Evolutionary conservation across 1,140 invertebrate genomes (phyloP).

Genomic region (Globodera rostochiensis): DNA sequence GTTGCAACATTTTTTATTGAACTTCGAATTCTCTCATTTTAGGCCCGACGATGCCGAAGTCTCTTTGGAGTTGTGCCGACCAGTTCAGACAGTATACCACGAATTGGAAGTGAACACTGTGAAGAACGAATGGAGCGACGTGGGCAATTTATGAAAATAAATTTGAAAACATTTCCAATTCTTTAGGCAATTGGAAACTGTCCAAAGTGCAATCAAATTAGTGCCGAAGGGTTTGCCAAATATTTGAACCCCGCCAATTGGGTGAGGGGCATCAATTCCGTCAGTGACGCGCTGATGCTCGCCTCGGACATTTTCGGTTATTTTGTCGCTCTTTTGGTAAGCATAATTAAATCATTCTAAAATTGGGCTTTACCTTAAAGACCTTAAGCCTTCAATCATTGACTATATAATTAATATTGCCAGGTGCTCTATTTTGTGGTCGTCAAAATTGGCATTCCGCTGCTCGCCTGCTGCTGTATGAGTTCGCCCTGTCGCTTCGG

Average conservation of each 20-base stretch:
- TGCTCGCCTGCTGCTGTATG: slow-evolving; percentile 43
- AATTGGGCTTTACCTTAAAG: not conserved
- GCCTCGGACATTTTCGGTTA: slow-evolving; percentile 43
- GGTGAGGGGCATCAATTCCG: slow-evolving; percentile 48
- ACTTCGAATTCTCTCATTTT: not conserved
- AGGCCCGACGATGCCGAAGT: slow-evolving; percentile 47
- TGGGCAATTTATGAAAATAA: not conserved
- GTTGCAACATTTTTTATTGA: not conserved
- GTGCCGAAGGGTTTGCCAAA: slow-evolving; percentile 51
- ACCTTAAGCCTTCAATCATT: not conserved
- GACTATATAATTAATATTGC: not conserved
- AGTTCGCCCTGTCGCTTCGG: not conserved
- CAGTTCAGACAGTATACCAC: slow-evolving; percentile 44
- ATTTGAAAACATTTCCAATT: not conserved
- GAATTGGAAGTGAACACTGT: slow-evolving; percentile 47
- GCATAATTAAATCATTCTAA: not conserved
- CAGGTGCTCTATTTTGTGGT: slow-evolving; percentile 44
- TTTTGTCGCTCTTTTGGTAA: slow-evolving; percentile 43
- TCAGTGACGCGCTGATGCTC: slow-evolving; percentile 49
- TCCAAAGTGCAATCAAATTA: slow-evolving; percentile 45
- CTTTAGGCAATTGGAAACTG: slow-evolving; percentile 31
- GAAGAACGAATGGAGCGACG: slow-evolving; percentile 46
- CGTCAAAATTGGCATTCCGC: slow-evolving; percentile 48
- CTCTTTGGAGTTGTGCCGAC: slow-evolving; percentile 41
- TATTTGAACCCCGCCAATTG: slow-evolving; percentile 53